A percentile compares a stretch with the other conserved stretches of the same genome.
Conservation (phyloP, 2,797 vertebrate genomes). For the Masticophis lateralis region DNA sequence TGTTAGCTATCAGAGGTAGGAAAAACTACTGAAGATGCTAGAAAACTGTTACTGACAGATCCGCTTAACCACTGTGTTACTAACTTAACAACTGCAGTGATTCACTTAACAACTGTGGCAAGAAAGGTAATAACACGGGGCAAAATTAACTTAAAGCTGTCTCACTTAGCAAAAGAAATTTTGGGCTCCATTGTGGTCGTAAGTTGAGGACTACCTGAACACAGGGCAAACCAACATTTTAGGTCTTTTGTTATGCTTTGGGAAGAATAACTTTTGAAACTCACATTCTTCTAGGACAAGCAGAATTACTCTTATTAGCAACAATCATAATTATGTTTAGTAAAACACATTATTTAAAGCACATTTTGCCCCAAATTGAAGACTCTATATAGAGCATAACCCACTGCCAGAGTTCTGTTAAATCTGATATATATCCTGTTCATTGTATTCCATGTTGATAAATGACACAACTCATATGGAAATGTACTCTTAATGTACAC, state of each 20-base stretch:
- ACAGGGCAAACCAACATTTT: background rate
- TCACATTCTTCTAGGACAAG: background rate
- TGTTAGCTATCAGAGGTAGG: background rate
- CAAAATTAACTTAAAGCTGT: background rate
- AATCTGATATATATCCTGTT: background rate
- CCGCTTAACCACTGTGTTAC: background rate
- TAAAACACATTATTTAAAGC: background rate
- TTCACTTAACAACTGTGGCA: background rate
- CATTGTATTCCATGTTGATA: background rate
- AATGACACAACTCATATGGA: background rate
- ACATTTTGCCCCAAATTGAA: background rate
- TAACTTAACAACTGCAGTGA: background rate
- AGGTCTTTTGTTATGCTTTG: background rate
- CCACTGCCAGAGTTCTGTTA: background rate
- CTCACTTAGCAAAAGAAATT: background rate
- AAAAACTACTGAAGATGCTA: background rate
- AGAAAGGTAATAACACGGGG: background rate
- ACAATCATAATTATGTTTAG: background rate
- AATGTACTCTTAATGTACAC: background rate
- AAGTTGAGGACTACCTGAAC: background rate
- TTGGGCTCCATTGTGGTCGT: background rate
- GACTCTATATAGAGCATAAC: background rate
- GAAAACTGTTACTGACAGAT: background rate
- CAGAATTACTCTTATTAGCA: background rate
- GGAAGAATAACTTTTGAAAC: background rate